A percentile compares a stretch with the other conserved stretches of the same genome.
Evolutionary conservation across 2,113 vertebrate genomes (phyloP).

Genomic region (Microtus richardsoni): DNA sequence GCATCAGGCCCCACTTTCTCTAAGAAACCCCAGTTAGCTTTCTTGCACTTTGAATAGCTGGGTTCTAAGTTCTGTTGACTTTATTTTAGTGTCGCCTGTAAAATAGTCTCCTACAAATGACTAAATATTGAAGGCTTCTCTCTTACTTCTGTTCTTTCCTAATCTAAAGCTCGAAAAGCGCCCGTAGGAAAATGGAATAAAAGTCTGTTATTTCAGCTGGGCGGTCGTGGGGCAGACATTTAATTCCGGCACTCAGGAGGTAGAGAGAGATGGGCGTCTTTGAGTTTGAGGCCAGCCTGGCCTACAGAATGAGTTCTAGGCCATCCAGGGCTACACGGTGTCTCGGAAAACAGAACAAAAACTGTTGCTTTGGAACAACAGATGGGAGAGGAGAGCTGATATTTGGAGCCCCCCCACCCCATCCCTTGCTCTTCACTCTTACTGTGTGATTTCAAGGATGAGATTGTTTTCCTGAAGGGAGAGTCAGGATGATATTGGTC

Average conservation of each 20-base stretch:
- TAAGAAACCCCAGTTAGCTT: not conserved
- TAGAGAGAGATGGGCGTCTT: not conserved
- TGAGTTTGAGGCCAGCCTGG: not conserved
- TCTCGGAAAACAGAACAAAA: not conserved
- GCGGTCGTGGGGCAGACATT: not conserved
- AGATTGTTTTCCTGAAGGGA: not conserved
- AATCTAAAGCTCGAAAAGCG: not conserved
- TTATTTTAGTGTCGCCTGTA: not conserved
- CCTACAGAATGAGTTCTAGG: not conserved
- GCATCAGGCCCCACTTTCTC: not conserved
- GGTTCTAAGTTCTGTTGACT: not conserved
- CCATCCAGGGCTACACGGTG: not conserved
- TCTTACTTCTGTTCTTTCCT: not conserved
- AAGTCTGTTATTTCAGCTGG: not conserved
- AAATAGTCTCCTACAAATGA: not conserved
- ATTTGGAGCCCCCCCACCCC: accelerated
- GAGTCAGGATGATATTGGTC: not conserved
- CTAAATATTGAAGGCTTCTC: not conserved
- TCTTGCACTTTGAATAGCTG: not conserved
- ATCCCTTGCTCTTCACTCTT: not conserved
- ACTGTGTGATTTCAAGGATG: not conserved
- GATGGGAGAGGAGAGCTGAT: not conserved
- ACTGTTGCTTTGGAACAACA: slow-evolving; percentile 6
- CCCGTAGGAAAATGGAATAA: not conserved
- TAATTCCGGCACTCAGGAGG: not conserved